A percentile compares a stretch with the other conserved stretches of the same genome.
phyloP scores from a whole-genome alignment of 2,888 invertebrate species.

The Tiliacea citrago region DNA sequence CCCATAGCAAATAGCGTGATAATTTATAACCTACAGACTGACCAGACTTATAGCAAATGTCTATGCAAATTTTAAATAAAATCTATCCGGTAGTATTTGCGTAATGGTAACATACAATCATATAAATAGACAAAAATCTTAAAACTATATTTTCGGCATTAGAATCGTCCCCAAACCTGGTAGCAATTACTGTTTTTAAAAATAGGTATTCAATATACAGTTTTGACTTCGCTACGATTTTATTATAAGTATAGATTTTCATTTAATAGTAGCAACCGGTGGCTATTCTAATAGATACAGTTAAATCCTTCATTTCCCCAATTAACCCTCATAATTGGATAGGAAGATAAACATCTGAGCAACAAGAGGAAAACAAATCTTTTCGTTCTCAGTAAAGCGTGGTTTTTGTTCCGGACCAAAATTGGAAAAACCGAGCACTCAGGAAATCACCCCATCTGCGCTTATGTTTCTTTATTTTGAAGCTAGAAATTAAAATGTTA shows the following conservation, averaged over 20 bases:
- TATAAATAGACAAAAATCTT: too few species aligned
- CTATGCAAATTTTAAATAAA: too few species aligned
- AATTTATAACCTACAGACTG: too few species aligned
- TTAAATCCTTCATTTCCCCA: constrained; percentile 60
- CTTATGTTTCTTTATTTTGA: constrained; percentile 41
- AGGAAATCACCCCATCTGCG: constrained; percentile 55
- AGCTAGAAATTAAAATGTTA: constrained; percentile 23
- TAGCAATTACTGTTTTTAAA: too few species aligned
- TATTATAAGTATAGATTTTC: not conserved
- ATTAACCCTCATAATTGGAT: constrained; percentile 66
- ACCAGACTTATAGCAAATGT: too few species aligned
- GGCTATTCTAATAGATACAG: constrained; percentile 41
- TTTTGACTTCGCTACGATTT: too few species aligned
- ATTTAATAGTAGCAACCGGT: constrained; percentile 27
- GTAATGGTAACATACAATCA: too few species aligned
- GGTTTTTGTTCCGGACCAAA: constrained; percentile 54
- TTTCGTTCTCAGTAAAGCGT: constrained; percentile 39
- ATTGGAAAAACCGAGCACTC: constrained; percentile 54
- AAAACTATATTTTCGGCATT: too few species aligned
- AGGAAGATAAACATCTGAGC: constrained; percentile 54
- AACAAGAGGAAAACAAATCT: constrained; percentile 60
- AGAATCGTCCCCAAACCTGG: too few species aligned
- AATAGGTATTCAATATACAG: too few species aligned
- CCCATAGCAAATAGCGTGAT: too few species aligned
- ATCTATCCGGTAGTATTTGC: too few species aligned